Conservation (phyloP, 2,888 invertebrate genomes). For the Lasioglossum oenotherae region DNA sequence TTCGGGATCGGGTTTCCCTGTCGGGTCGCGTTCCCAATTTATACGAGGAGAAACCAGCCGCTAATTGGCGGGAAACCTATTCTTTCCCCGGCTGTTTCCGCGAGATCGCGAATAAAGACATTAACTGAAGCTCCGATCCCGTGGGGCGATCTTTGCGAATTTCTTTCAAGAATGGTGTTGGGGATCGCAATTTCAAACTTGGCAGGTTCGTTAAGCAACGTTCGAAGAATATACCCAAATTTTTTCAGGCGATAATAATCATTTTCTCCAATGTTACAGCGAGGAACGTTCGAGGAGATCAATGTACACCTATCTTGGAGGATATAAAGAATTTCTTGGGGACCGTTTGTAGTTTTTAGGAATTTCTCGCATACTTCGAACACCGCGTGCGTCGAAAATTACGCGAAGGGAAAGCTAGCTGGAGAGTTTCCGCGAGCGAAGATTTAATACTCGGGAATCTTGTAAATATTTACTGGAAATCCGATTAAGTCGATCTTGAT, state of each 20-base stretch:
- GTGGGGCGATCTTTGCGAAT: background rate
- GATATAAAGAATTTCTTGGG: background rate
- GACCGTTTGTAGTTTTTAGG: background rate
- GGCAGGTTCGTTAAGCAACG: background rate
- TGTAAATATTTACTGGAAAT: background rate
- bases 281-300: too few relatives aligned
- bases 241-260: background rate
- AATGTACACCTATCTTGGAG: background rate
- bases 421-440: background rate
- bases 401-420: background rate
- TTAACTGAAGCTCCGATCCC: background rate
- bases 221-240: background rate
- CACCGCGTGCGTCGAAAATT: background rate
- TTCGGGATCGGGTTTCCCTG: background rate
- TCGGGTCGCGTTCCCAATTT: constrained; percentile 5
- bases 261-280: background rate
- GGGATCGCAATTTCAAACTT: background rate
- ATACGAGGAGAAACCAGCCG: background rate
- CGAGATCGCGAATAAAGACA: background rate
- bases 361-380: background rate
- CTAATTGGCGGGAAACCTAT: background rate
- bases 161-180: background rate
- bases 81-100: background rate
- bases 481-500: constrained; percentile 6
- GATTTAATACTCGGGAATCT: background rate